These are phyloP conservation scores for Sardinella longiceps DNA, from an alignment of 2,797 vertebrate genomes.

Conservation along the genomic window DNA sequence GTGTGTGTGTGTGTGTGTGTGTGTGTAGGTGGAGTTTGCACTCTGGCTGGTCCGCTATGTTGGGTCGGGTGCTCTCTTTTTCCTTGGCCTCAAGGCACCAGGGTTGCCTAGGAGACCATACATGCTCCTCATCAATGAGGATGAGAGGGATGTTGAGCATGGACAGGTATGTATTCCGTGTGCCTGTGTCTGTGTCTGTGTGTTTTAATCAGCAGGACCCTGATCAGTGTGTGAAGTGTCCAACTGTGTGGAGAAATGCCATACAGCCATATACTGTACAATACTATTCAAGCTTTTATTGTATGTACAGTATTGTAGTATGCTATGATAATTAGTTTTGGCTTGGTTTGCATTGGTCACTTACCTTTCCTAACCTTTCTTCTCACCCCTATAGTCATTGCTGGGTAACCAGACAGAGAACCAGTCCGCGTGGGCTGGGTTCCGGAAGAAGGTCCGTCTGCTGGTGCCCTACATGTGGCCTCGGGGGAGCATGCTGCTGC, in stretches of 20 bases:
- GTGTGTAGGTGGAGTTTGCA: conserved; percentile 84
- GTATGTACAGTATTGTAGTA: too few relatives aligned
- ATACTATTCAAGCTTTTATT: too few relatives aligned
- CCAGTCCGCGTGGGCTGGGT: conserved; percentile 86
- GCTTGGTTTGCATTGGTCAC: not conserved
- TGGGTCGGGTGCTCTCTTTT: conserved; percentile 82
- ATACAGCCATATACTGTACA: too few relatives aligned
- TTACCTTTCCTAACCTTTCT: not conserved
- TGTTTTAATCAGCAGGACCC: too few relatives aligned
- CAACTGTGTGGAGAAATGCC: too few relatives aligned
- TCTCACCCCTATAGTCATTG: conserved; percentile 68
- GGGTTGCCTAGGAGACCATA: conserved; percentile 87
- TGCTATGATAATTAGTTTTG: too few relatives aligned
- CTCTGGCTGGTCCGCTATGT: conserved; percentile 90
- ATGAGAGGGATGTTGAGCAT: conserved; percentile 86
- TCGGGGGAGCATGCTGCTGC: conserved; percentile 76
- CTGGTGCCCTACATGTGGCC: conserved; percentile 94
- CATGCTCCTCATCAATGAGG: conserved; percentile 87
- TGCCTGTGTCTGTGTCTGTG: not conserved
- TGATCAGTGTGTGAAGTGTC: too few relatives aligned
- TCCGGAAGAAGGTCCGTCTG: conserved; percentile 82
- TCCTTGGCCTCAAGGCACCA: conserved; percentile 88
- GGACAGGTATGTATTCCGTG: conserved; percentile 61
- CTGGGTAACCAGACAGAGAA: conserved; percentile 58
- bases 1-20: too few relatives aligned